These are phyloP conservation scores for Rotaria magnacalcarata DNA, from an alignment of 2,888 invertebrate genomes.

Conservation along the genomic window DNA sequence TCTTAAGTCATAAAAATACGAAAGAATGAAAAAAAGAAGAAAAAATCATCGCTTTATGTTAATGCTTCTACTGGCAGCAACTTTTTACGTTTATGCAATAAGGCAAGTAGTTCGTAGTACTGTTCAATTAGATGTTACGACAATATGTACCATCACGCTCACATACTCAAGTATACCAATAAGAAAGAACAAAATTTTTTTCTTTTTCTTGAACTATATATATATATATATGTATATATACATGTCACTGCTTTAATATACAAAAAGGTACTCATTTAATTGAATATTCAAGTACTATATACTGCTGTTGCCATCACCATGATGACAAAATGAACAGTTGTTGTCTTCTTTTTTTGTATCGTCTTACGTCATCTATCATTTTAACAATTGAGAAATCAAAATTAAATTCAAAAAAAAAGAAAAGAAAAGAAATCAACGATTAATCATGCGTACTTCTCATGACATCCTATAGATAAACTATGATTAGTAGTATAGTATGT, in stretches of 20 bases:
- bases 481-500: background rate
- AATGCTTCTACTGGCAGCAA: constrained; percentile 4
- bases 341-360: background rate
- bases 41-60: background rate
- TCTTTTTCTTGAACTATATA: constrained; percentile 15
- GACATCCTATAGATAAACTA: background rate
- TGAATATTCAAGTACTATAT: constrained; percentile 18
- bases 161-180: background rate
- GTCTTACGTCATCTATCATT: background rate
- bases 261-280: constrained; percentile 14
- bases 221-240: too few species aligned
- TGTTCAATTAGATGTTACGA: constrained; percentile 15
- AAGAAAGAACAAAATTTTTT: background rate
- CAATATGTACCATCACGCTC: constrained; percentile 21
- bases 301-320: constrained; percentile 20
- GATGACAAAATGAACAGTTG: constrained; percentile 21
- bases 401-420: background rate
- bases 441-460: background rate
- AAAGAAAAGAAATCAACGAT: background rate
- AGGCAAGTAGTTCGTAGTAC: constrained; percentile 21
- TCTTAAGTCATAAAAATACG: constrained; percentile 22
- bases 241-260: constrained; percentile 3
- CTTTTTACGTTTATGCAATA: constrained; percentile 14
- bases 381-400: background rate
- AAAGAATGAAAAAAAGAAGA: background rate